phyloP scores from a whole-genome alignment of 2,113 vertebrate species.

The Carassius auratus region DNA sequence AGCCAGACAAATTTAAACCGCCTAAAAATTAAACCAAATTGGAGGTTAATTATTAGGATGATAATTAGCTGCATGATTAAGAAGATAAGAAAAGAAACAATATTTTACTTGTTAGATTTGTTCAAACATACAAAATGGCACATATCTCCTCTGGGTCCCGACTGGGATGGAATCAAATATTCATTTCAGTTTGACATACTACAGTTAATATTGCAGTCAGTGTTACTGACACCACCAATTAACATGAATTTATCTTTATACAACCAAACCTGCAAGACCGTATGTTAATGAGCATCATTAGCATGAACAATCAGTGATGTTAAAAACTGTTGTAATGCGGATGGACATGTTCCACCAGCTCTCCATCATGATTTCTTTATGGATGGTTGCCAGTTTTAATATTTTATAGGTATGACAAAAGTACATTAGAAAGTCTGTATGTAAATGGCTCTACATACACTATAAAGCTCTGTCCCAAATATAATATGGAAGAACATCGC shows the following conservation, averaged over 20 bases:
- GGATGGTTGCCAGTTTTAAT: background rate
- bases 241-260: conserved; percentile 40
- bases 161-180: background rate
- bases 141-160: background rate
- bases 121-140: background rate
- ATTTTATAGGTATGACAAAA: conserved; percentile 4
- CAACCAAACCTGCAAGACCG: conserved; percentile 25
- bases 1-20: conserved; percentile 50
- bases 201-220: background rate
- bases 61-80: conserved; percentile 78
- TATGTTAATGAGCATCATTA: conserved; percentile 54
- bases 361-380: conserved; percentile 10
- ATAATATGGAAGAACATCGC: background rate
- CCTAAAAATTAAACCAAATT: conserved; percentile 70
- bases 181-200: background rate
- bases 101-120: conserved; percentile 53
- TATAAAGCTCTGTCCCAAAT: background rate
- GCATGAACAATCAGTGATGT: conserved; percentile 34
- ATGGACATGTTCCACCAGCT: background rate
- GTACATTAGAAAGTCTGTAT: background rate
- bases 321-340: conserved; percentile 26
- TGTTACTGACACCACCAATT: background rate
- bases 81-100: conserved; percentile 73
- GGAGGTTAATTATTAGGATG: conserved; percentile 75
- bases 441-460: background rate